Evolutionary conservation across 1,140 invertebrate species (phyloP), one percentile per base, ranked within the genome.

Genomic region (Steinernema khuongi): DNA sequence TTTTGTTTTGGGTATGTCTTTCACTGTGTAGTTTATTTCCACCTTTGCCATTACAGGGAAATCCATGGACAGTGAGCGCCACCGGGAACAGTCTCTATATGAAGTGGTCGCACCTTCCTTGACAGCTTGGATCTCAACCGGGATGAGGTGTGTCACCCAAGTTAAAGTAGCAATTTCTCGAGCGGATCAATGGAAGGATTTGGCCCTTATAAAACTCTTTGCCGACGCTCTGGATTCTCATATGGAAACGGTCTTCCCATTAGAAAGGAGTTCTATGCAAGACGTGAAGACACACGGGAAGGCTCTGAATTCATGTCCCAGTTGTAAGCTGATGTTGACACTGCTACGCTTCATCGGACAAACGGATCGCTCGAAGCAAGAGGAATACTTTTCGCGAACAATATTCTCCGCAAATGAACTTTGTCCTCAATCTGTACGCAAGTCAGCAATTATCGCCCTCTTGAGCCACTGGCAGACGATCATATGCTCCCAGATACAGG

Each of bases 401-500:
- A 18, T 78, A 33, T 32, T 28, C 19, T 76, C 69, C 4, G 75
- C 66, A 11, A 33, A 75, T 18, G 31, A 77, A 30, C 71, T 78
- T 33, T 33, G 11, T 1, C 26, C 71, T n/a, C 19, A 31, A 22
- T 60, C 50, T 7, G 50, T 60, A n/a, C 11, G 81, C 32, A 80
- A 82, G 44, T 69, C 44, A 26, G 83, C 81, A 19, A 73, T 83
- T 0, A 81, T 80, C 31, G 79, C 83, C 0, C 67, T 83, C 22
- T 74, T 83, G 14, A 77, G 78, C 70, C 83, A 85, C 69, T 83
- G 81, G 81, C 81, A 83, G 60, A 79, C 83, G 26, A 68, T 84
- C 31, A 79, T 83, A 22, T 78, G 80, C 33, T 41, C 67, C 14
- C 70, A 83, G n/a, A 71, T 30, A n/a, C 41, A 33, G 41, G 36